Conservation (phyloP, 2,797 vertebrate species). For the Pelodytes ibericus region DNA sequence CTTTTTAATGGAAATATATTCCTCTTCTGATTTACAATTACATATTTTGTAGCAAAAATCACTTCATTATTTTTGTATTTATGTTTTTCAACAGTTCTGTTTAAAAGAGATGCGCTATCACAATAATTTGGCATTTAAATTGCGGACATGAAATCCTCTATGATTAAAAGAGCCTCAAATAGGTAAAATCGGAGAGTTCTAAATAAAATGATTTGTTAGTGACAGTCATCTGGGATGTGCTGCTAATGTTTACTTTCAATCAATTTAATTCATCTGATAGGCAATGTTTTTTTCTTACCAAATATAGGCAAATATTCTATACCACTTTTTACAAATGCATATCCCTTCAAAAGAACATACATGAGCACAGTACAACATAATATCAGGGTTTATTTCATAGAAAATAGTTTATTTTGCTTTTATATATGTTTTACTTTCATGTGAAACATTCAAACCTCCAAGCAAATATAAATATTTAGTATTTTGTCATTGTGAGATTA, state of each 20-base stretch:
- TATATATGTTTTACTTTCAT: no score
- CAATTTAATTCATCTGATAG: constrained; percentile 28
- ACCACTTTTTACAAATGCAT: no score
- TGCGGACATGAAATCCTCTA: constrained; percentile 24
- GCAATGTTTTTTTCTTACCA: not conserved
- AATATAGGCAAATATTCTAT: constrained; percentile 4
- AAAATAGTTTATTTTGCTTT: no score
- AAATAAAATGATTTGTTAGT: constrained; percentile 18
- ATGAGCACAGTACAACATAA: no score
- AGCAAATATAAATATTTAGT: no score
- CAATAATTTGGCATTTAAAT: constrained; percentile 44
- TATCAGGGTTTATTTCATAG: no score
- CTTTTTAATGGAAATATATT: constrained; percentile 46
- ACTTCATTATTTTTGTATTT: constrained; percentile 45
- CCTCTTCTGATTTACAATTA: constrained; percentile 15
- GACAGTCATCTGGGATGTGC: constrained; percentile 15
- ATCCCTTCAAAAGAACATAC: no score
- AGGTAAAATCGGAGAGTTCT: not conserved
- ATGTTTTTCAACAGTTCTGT: constrained; percentile 18
- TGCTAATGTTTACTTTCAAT: constrained; percentile 17
- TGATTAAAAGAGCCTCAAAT: constrained; percentile 17
- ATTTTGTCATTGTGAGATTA: no score
- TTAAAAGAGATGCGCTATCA: constrained; percentile 21
- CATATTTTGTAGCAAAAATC: constrained; percentile 43
- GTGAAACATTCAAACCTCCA: no score